Base-by-base conservation (phyloP, 2,113 vertebrate species). In the Symphodus melops region DNA sequence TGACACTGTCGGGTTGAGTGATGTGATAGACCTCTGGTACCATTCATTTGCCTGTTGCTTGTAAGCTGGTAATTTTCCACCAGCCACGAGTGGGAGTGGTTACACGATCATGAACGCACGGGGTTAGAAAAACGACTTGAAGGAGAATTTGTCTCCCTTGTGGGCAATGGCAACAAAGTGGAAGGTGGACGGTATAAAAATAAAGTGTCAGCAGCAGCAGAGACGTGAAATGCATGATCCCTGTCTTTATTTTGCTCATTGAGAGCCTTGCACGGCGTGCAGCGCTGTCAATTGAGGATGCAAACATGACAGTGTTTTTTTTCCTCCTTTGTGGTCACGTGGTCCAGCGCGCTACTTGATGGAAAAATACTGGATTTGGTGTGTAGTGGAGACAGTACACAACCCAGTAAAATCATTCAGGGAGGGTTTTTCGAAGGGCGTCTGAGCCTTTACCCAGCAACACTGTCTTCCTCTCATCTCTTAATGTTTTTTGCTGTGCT, bases 51-150 rank as follows among this genome's bases (percentile, higher is more conserved):
- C 88, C 87, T 90, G 90, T 90, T 92, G 92, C 92, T 93, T 87
- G 90, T 93, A 92, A 91, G 92, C 94, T 94, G 94, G 94, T 95
- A 95, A 94, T 94, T 95, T 95, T 95, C 94, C 94, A 95, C 94
- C 93, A 92, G 94, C 94, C 92, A 91, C 89, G 92, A 93, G 94
- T 94, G 94, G 94, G 94, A 84, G 94, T 95, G 94, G 94, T 92
- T 93, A 93, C 88, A 89, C 64, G 87, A 87, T 83, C 88, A 87
- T 79, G 92, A 91, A 87, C 89, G 92, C 88, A 93, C 84, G 89
- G 88, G 89, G 89, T 88, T 91, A 86, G 72, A 86, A 79, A 82
- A 85, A 71, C 88, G 88, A 89, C 86, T 86, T 85, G 79, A 61
- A 81, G 75, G 67, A 89, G 71, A 79, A 82, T 75, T 37, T 65